Evolutionary conservation across 2,113 vertebrate species (phyloP).

Genomic region (Baryphthengus martii): DNA sequence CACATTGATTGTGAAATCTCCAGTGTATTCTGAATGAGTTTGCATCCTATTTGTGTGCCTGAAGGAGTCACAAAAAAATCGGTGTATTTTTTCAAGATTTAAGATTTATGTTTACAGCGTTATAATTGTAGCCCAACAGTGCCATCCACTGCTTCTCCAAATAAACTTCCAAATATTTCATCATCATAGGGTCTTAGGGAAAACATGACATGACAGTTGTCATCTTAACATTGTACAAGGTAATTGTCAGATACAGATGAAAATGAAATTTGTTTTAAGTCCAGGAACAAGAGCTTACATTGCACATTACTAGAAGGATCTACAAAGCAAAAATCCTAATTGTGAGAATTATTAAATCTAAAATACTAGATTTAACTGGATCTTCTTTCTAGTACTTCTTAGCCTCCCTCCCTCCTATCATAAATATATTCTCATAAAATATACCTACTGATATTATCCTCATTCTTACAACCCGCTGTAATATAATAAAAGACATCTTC

Average conservation of each 20-base stretch:
- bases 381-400: neutral
- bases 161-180: conserved; percentile 26
- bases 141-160: conserved; percentile 64
- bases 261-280: neutral
- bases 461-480: neutral
- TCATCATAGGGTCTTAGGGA: neutral
- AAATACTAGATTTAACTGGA: neutral
- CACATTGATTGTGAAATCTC: neutral
- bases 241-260: neutral
- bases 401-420: neutral
- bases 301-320: neutral
- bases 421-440: neutral
- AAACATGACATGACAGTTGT: neutral
- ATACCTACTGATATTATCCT: neutral
- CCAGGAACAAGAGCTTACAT: neutral
- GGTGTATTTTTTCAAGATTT: neutral
- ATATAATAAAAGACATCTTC: neutral
- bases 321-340: neutral
- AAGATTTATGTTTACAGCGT: neutral
- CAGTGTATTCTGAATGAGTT: neutral
- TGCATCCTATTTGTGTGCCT: neutral
- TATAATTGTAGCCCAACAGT: conserved; percentile 59
- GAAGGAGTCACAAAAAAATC: neutral
- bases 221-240: neutral
- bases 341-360: neutral